Base-by-base conservation (phyloP, 35 echinoderm and acorn worm genomes). In the Ophioderma brevispina region DNA sequence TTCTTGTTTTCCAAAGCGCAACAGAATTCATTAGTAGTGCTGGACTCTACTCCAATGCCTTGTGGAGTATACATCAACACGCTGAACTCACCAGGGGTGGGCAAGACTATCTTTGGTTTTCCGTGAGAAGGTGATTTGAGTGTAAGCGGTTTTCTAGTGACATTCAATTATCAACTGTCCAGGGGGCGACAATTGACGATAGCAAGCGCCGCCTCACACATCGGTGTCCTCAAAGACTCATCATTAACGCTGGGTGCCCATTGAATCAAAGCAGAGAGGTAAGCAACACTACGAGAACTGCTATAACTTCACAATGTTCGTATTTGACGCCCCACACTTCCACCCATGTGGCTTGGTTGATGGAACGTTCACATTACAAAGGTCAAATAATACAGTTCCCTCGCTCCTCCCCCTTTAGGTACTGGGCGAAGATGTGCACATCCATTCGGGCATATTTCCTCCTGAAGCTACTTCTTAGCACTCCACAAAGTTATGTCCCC, bases 21-120 rank as follows among this genome's bases (percentile, higher is more conserved):
- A 90, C 94, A 96, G 49, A 93, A 96, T 76, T 86, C 39, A n/a
- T 96, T 84, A 13, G 87, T 87, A 33, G 42, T 93, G 81, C 43
- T 93, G 95, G 15, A 97, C 95, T 37, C 84, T 33, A 56, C 95
- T 85, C 95, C 91, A 97, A 36, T 70, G 82, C 75, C 82, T 90
- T 11, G 50, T 34, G 39, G 70, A 80, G 36, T 93, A 97, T 1
- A 93, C 36, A 40, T 97, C 91, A 23, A 92, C 76, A 40, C 80
- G 40, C 31, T 55, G 46, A 89, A 89, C 25, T 83, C 76, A 13
- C 93, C 93, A 19, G 87, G 95, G 49, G 91, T 91, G 6, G 95
- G 95, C 40, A 91, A 82, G 21, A 97, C 55, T 28, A 93, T 83
- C 25, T 78, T 90, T 25, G 80, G 19, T 64, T 97, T 91, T 77